Evolutionary conservation across 2,888 invertebrate species (phyloP).

Genomic region (Petrolisthes cinctipes): DNA sequence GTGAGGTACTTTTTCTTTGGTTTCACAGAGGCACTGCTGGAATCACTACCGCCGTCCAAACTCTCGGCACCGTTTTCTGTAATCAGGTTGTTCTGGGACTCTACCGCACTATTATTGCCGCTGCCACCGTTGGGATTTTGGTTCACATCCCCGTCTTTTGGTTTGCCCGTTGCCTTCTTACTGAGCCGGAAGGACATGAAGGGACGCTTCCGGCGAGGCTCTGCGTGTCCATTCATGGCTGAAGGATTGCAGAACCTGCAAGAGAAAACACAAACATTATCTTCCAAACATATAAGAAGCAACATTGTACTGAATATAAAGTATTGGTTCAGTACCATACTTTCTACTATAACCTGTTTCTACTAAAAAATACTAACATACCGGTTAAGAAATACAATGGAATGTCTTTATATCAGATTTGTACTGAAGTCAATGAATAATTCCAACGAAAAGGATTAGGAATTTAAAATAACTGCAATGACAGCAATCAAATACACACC

Average conservation of each 20-base stretch:
- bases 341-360: too few species aligned
- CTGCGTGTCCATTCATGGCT: constrained; percentile 59
- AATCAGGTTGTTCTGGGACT: constrained; percentile 28
- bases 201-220: constrained; percentile 57
- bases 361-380: too few species aligned
- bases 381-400: too few species aligned
- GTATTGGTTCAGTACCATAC: too few species aligned
- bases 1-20: constrained; percentile 64
- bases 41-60: constrained; percentile 56
- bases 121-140: constrained; percentile 38
- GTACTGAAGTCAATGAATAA: too few species aligned
- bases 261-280: too few species aligned
- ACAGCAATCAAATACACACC: too few species aligned
- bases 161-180: constrained; percentile 55
- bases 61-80: constrained; percentile 52
- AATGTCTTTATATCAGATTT: too few species aligned
- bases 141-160: constrained; percentile 52
- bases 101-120: constrained; percentile 18
- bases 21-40: constrained; percentile 63
- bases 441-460: too few species aligned
- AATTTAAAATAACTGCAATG: too few species aligned
- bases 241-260: constrained; percentile 62
- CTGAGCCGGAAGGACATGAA: constrained; percentile 64
- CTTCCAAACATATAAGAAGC: too few species aligned
- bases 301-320: too few species aligned